A percentile compares a stretch with the other conserved stretches of the same genome.
These are phyloP conservation scores for Muricea muricata DNA, from an alignment of 92 coral and sea anemone genomes.

Conservation along the genomic window DNA sequence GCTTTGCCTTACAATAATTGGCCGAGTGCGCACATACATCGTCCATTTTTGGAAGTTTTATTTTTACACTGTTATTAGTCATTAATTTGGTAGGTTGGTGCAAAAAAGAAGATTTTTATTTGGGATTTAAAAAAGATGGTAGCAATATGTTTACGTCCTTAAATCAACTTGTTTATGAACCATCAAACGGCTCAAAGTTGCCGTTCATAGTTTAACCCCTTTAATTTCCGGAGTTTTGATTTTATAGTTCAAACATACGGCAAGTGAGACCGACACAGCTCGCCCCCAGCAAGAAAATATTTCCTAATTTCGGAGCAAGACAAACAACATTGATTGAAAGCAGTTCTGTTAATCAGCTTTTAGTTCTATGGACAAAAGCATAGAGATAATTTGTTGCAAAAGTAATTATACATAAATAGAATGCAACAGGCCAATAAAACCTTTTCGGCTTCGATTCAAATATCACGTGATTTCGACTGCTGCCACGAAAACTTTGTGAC, in stretches of 20 bases:
- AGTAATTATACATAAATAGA: background rate
- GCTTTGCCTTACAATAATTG: too few relatives aligned
- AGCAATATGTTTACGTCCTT: slow-evolving; percentile 15
- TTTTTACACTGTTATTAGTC: background rate
- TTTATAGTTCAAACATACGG: slow-evolving; percentile 19
- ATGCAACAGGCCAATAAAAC: too few relatives aligned
- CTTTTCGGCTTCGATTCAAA: too few relatives aligned
- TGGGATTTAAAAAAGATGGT: slow-evolving; percentile 4
- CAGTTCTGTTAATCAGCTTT: background rate
- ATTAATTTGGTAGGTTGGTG: background rate
- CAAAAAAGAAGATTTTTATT: background rate
- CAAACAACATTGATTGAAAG: slow-evolving; percentile 8
- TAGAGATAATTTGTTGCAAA: background rate
- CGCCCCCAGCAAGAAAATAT: background rate
- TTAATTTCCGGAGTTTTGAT: slow-evolving; percentile 20
- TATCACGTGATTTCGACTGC: background rate
- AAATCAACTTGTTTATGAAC: slow-evolving; percentile 9
- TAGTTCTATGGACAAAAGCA: background rate
- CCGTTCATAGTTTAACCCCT: background rate
- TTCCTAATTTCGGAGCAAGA: slow-evolving; percentile 11
- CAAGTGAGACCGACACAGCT: slow-evolving; percentile 6
- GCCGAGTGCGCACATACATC: too few relatives aligned
- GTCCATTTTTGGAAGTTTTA: too few relatives aligned
- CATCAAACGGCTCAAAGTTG: background rate
- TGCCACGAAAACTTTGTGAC: too few relatives aligned